Conservation (phyloP, 2,797 vertebrate genomes). For the Falco concolor region DNA sequence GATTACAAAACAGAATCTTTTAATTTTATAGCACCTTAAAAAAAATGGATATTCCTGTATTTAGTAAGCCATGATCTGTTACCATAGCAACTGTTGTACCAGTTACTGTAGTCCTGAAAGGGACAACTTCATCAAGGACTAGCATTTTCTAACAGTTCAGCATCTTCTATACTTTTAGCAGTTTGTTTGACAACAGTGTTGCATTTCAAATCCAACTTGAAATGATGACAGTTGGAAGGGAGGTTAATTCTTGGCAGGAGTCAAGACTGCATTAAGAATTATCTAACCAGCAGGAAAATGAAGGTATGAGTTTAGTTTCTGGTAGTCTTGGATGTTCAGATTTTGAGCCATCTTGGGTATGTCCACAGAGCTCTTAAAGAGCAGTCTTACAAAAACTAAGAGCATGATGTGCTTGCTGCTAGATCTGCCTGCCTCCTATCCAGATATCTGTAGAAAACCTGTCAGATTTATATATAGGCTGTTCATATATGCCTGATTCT, state of each 20-base stretch:
- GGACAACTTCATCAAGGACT: background rate
- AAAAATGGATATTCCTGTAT: background rate
- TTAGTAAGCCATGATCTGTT: background rate
- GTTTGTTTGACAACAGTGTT: background rate
- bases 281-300: background rate
- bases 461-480: background rate
- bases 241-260: background rate
- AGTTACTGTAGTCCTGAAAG: background rate
- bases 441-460: background rate
- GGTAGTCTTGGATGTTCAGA: background rate
- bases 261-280: background rate
- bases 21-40: background rate
- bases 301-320: background rate
- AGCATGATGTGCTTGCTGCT: background rate
- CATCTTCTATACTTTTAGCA: background rate
- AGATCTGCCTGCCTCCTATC: background rate
- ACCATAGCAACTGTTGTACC: background rate
- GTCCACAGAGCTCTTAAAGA: background rate
- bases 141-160: background rate
- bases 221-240: background rate
- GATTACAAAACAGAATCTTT: background rate
- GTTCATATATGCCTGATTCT: background rate
- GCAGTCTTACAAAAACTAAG: background rate
- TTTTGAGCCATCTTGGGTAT: background rate
- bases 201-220: background rate